phyloP scores from a whole-genome alignment of 2,113 vertebrate species.

The Notiomystis cincta region DNA sequence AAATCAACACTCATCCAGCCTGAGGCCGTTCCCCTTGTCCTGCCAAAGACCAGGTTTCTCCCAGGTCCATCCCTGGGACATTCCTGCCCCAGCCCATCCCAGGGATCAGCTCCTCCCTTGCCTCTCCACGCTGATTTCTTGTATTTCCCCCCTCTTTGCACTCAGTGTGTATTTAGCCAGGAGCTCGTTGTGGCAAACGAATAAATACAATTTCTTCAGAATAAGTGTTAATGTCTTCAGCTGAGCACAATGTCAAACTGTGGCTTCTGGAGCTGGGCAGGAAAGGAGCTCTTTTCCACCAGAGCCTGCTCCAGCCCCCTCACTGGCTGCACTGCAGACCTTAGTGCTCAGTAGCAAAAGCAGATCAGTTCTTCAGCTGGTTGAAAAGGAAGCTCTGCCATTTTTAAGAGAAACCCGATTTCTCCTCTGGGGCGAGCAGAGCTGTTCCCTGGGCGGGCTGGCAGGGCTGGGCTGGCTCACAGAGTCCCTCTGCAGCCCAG shows the following conservation, averaged over 20 bases:
- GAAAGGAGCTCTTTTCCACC: neutral
- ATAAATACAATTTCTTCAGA: neutral
- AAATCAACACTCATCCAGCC: neutral
- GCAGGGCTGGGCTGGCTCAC: neutral
- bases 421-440: neutral
- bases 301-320: neutral
- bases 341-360: neutral
- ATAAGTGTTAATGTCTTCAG: neutral
- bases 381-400: fast-evolving
- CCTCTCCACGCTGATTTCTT: neutral
- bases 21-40: neutral
- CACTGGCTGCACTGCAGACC: neutral
- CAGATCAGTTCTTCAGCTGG: neutral
- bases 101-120: neutral
- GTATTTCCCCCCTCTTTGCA: neutral
- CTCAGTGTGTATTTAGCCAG: neutral
- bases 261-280: neutral
- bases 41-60: neutral
- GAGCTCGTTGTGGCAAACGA: neutral
- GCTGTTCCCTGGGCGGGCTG: fast-evolving
- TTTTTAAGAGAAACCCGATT: neutral
- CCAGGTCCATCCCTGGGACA: neutral
- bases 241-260: neutral
- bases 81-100: neutral
- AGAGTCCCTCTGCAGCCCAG: neutral